Evolutionary conservation across 2,113 vertebrate genomes (phyloP).

Genomic region (Rhombomys opimus): DNA sequence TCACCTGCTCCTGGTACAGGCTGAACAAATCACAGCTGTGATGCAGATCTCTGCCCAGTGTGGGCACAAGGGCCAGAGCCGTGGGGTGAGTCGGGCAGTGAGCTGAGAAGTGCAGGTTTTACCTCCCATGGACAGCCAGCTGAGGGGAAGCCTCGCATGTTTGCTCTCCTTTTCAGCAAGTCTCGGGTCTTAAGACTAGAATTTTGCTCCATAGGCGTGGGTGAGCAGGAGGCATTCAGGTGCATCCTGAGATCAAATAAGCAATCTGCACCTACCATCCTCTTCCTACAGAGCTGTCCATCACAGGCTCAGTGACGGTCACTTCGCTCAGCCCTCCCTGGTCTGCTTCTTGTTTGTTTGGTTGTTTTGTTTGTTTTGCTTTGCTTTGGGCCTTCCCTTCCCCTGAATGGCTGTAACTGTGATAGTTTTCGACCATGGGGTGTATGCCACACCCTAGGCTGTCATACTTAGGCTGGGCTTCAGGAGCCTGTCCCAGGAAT

Average conservation of each 20-base stretch:
- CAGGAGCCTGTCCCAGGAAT: not conserved
- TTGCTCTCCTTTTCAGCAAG: not conserved
- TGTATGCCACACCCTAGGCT: too few species aligned
- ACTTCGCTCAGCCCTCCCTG: not conserved
- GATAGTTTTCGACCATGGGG: not conserved
- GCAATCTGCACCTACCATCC: rapidly evolving
- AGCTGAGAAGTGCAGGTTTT: not conserved
- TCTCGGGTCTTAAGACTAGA: not conserved
- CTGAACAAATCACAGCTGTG: not conserved
- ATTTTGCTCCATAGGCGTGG: not conserved
- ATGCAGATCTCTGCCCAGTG: too few species aligned
- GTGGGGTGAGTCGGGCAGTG: too few species aligned
- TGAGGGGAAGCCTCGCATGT: not conserved
- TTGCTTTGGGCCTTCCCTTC: not conserved
- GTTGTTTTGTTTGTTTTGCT: not conserved
- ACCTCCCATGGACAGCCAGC: not conserved
- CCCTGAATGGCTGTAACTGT: not conserved
- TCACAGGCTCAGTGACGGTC: not conserved
- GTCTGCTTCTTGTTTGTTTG: too few species aligned
- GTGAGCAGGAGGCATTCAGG: not conserved
- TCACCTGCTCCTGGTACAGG: not conserved
- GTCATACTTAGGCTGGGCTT: not conserved
- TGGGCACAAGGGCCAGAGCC: not conserved
- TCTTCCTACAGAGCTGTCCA: not conserved
- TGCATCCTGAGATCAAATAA: not conserved